These are phyloP conservation scores for Drepanosiphum platanoidis DNA, from an alignment of 2,888 invertebrate genomes.

Conservation along the genomic window DNA sequence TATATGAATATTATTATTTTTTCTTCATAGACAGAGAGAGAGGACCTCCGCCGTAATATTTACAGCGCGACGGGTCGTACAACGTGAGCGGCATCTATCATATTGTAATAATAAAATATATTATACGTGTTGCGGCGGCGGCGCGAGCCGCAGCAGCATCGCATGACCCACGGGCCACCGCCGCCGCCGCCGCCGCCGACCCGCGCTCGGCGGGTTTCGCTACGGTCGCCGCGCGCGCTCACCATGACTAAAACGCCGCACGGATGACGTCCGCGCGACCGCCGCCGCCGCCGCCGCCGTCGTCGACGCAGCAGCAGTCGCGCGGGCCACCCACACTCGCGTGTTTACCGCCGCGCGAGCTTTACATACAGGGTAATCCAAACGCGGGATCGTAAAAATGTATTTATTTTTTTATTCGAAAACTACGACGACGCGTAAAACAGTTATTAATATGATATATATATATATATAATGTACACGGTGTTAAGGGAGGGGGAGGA, in stretches of 20 bases:
- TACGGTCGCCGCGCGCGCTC: slow-evolving; percentile 26
- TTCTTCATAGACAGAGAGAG: background rate
- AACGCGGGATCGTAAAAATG: too few species aligned
- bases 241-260: slow-evolving; percentile 49
- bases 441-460: too few species aligned
- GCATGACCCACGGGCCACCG: slow-evolving; percentile 18
- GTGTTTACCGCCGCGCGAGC: slow-evolving; percentile 29
- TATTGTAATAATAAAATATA: too few species aligned
- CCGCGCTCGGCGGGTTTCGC: slow-evolving; percentile 26
- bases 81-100: slow-evolving; percentile 60
- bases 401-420: too few species aligned
- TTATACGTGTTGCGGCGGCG: background rate
- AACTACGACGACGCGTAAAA: too few species aligned
- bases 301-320: background rate
- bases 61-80: slow-evolving; percentile 53
- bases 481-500: too few species aligned
- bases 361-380: too few species aligned
- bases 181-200: background rate
- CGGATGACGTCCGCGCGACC: slow-evolving; percentile 21
- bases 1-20: too few species aligned
- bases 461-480: too few species aligned
- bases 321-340: slow-evolving; percentile 53
- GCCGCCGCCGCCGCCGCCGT: background rate
- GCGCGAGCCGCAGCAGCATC: background rate
- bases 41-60: slow-evolving; percentile 24